A percentile compares a stretch with the other conserved stretches of the same genome.
phyloP scores from a whole-genome alignment of 1,140 invertebrate genomes.

The Drosophila lacteicornis region DNA sequence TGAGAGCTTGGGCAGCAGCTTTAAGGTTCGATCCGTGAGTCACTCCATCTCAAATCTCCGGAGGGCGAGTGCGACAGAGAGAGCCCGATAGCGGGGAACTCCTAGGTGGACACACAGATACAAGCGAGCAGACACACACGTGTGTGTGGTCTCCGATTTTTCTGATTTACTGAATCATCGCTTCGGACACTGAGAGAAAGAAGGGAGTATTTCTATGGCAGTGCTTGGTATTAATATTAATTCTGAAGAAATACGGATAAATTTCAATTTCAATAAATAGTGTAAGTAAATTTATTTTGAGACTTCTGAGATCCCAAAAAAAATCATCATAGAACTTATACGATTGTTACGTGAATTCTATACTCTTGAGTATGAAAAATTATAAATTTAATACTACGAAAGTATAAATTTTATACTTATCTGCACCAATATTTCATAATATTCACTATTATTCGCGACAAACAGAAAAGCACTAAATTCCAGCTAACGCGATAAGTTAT shows the following conservation, averaged over 20 bases:
- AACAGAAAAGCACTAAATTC: too few relatives aligned
- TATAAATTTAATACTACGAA: too few relatives aligned
- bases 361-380: too few relatives aligned
- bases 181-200: conserved; percentile 13
- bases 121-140: conserved; percentile 19
- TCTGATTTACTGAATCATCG: conserved; percentile 77
- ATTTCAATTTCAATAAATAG: too few relatives aligned
- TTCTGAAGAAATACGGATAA: neutral
- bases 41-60: conserved; percentile 36
- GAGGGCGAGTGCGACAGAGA: conserved; percentile 36
- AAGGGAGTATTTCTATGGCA: neutral
- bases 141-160: conserved; percentile 68
- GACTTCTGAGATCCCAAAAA: too few relatives aligned
- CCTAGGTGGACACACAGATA: conserved; percentile 64
- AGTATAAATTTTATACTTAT: too few relatives aligned
- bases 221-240: neutral
- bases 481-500: too few relatives aligned
- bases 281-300: too few relatives aligned
- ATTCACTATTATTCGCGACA: too few relatives aligned
- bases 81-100: conserved; percentile 54
- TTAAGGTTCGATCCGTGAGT: conserved; percentile 49
- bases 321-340: too few relatives aligned
- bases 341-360: too few relatives aligned
- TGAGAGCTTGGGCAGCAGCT: conserved; percentile 50
- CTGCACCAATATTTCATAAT: too few relatives aligned